phyloP scores from a whole-genome alignment of 92 coral and sea anemone species.

The Pocillopora meandrina region DNA sequence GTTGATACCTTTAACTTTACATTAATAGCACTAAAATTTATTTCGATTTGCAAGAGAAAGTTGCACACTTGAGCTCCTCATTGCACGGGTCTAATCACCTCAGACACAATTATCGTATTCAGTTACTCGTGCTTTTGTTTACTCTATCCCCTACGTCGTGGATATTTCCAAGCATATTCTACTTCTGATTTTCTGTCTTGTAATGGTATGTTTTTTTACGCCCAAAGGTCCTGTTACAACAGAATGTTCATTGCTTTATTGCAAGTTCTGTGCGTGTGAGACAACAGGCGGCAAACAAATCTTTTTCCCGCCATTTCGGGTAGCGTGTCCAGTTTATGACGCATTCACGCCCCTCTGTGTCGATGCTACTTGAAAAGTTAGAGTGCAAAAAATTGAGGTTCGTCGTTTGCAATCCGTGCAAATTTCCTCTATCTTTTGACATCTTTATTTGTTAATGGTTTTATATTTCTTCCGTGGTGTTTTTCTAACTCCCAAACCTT shows the following conservation, averaged over 20 bases:
- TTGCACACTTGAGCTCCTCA: not conserved
- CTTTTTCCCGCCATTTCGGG: constrained; percentile 2
- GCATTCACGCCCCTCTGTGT: not conserved
- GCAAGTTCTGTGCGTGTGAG: not conserved
- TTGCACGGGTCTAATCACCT: not conserved
- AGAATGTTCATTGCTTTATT: not conserved
- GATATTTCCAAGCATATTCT: not conserved
- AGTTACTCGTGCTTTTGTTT: constrained; percentile 20
- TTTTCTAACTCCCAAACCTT: no score
- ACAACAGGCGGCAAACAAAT: not conserved
- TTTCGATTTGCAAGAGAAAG: no score
- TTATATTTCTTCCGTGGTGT: no score
- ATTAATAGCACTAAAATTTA: no score
- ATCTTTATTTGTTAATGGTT: no score
- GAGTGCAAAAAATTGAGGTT: no score
- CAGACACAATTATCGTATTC: constrained; percentile 19
- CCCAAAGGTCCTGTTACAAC: constrained; percentile 1
- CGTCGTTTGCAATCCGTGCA: no score
- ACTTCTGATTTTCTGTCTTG: not conserved
- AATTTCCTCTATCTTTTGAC: no score
- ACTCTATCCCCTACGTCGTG: constrained; percentile 28
- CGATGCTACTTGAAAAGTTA: not conserved
- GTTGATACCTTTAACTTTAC: no score
- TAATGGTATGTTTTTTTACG: not conserved
- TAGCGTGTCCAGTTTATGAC: not conserved